Conservation (phyloP, 2,888 invertebrate species). For the Idaea dimidiata region DNA sequence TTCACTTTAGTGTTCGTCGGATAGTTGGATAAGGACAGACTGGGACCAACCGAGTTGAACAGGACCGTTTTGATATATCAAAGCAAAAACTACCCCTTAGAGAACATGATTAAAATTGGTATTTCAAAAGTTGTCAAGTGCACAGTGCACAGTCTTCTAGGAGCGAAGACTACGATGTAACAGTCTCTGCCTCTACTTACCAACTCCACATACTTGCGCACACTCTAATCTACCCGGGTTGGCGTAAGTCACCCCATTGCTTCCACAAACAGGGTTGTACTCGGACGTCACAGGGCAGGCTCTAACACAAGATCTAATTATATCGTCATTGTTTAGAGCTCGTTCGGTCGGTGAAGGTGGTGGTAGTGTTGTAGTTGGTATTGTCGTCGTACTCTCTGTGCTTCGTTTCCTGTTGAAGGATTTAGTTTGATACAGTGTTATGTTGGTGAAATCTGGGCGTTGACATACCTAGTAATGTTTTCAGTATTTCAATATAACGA, state of each 20-base stretch:
- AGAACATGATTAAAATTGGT: no score
- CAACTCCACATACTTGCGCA: slow-evolving; percentile 52
- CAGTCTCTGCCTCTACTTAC: slow-evolving; percentile 36
- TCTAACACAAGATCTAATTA: slow-evolving; percentile 32
- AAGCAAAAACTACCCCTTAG: no score
- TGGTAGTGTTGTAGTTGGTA: slow-evolving; percentile 1
- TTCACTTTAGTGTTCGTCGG: no score
- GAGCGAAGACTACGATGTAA: no score
- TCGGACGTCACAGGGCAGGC: slow-evolving; percentile 54
- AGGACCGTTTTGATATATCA: no score
- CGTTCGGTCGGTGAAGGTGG: no score
- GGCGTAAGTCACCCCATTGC: slow-evolving; percentile 53
- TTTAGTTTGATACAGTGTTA: background rate
- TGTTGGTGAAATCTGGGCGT: background rate
- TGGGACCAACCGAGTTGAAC: no score
- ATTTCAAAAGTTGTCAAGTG: no score
- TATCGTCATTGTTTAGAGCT: slow-evolving; percentile 4
- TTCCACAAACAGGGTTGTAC: slow-evolving; percentile 71
- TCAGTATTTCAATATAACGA: no score
- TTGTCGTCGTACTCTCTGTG: background rate
- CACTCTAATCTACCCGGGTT: slow-evolving; percentile 58
- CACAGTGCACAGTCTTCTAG: no score
- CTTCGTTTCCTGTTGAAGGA: background rate
- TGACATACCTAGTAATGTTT: background rate
- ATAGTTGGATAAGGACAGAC: no score